phyloP scores from a whole-genome alignment of 1,140 invertebrate genomes.

The Samia ricini region DNA sequence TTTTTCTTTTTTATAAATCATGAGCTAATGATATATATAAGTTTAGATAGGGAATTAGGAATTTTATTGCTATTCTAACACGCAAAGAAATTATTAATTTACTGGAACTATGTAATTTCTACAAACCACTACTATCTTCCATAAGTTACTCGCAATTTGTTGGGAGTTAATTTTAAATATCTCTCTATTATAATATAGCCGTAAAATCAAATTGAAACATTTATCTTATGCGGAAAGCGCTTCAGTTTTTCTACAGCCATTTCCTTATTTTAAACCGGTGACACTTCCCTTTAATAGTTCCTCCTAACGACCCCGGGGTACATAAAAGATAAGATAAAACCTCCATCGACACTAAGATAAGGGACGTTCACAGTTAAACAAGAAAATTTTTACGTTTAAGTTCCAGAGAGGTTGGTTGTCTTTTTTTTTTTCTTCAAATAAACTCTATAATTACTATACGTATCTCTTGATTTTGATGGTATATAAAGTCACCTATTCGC shows the following conservation, averaged over 20 bases:
- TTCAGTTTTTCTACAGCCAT: constrained; percentile 21
- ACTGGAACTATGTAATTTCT: no score
- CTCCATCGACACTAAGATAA: constrained; percentile 20
- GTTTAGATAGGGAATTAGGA: no score
- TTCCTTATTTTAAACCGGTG: constrained; percentile 25
- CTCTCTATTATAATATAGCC: neutral
- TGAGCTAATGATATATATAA: no score
- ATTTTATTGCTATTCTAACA: no score
- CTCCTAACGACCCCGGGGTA: constrained; percentile 25
- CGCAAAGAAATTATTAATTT: no score
- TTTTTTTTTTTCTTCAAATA: no score
- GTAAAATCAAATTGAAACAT: constrained; percentile 9
- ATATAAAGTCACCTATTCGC: no score
- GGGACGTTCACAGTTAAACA: neutral
- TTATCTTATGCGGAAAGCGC: constrained; percentile 18
- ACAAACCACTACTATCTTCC: no score
- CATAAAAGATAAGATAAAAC: constrained; percentile 36
- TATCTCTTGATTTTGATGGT: no score
- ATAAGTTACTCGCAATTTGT: no score
- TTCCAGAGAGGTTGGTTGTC: neutral
- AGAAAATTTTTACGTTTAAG: neutral
- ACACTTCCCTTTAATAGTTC: constrained; percentile 30
- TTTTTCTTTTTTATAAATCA: no score
- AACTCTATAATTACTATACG: no score
- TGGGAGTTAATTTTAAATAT: neutral